These are phyloP conservation scores for Crenuchus spilurus DNA, from an alignment of 2,797 vertebrate genomes.

Conservation along the genomic window DNA sequence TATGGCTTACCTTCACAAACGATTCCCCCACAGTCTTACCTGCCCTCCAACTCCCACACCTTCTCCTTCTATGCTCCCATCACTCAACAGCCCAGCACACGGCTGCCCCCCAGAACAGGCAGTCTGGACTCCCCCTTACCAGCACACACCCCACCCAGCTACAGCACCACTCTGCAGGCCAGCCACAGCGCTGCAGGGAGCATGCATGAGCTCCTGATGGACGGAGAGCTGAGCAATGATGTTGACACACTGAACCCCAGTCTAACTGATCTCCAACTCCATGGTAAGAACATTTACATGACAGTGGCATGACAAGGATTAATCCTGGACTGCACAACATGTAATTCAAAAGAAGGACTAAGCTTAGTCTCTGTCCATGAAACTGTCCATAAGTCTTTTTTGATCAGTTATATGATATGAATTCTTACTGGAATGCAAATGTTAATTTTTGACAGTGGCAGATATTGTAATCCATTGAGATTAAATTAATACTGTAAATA, in stretches of 20 bases:
- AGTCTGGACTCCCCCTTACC: constrained; percentile 80
- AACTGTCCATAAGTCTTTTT: too few species aligned
- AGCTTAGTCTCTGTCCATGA: too few species aligned
- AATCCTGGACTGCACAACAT: too few species aligned
- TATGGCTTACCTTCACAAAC: constrained; percentile 64
- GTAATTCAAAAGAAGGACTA: too few species aligned
- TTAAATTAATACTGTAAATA: too few species aligned
- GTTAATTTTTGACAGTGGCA: not conserved
- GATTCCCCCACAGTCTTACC: constrained; percentile 66
- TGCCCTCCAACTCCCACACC: constrained; percentile 64
- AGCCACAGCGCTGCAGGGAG: constrained; percentile 73
- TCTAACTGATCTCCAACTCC: constrained; percentile 93
- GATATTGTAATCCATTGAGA: too few species aligned
- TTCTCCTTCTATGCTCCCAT: constrained; percentile 75
- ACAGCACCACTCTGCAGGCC: constrained; percentile 70
- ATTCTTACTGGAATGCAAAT: too few species aligned
- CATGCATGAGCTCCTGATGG: constrained; percentile 83
- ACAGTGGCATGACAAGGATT: too few species aligned
- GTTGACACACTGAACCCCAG: constrained; percentile 92
- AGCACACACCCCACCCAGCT: constrained; percentile 80
- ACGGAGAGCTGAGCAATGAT: constrained; percentile 87
- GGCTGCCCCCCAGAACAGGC: constrained; percentile 66
- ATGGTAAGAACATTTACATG: constrained; percentile 83
- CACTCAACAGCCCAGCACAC: constrained; percentile 71
- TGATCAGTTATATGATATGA: too few species aligned